A percentile compares a stretch with the other conserved stretches of the same genome.
Evolutionary conservation across 2,113 vertebrate genomes (phyloP).

Genomic region (Rhinoderma darwinii): DNA sequence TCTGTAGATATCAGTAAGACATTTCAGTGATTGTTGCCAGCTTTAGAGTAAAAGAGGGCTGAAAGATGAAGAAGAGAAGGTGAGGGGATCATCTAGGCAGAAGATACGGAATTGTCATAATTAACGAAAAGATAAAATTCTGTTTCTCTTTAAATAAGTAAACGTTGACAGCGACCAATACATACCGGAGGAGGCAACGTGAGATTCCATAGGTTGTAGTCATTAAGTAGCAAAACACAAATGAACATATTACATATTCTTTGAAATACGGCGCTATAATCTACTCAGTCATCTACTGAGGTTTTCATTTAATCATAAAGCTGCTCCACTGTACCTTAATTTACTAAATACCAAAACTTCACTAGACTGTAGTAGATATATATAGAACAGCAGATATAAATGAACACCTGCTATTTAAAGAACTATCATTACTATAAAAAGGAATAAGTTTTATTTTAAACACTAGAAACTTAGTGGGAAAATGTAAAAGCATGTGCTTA

Average conservation of each 20-base stretch:
- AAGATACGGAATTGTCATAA: no score
- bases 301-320: background rate
- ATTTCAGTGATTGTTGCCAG: no score
- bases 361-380: background rate
- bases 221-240: no score
- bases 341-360: background rate
- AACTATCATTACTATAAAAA: constrained; percentile 12
- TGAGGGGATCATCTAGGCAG: no score
- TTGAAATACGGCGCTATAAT: background rate
- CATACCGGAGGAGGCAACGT: background rate
- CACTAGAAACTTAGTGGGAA: constrained; percentile 33
- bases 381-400: background rate
- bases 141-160: no score
- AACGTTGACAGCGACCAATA: background rate
- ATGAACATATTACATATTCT: no score
- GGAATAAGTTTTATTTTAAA: constrained; percentile 3
- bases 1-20: no score
- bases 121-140: no score
- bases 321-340: background rate
- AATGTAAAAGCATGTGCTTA: constrained; percentile 13
- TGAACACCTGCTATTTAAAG: constrained; percentile 16
- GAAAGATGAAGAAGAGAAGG: no score
- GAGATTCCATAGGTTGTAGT: background rate
- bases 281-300: no score
- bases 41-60: no score